Percentiles rank a stretch among this genome's conserved stretches.
Evolutionary conservation across 1,140 invertebrate genomes (phyloP).

Genomic region (Drosophila nikananu): DNA sequence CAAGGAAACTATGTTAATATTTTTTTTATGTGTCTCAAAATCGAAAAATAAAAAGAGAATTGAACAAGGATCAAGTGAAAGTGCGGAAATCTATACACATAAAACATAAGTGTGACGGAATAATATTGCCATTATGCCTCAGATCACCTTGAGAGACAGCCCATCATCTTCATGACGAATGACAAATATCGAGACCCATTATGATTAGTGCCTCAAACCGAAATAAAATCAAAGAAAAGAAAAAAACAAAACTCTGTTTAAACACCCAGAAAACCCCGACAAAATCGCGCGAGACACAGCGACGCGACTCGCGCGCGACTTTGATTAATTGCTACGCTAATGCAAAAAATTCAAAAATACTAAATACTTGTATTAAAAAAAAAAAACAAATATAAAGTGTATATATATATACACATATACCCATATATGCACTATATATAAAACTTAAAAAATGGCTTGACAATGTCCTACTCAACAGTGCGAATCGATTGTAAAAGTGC

Average conservation of each 20-base stretch:
- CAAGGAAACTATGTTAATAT: conserved; percentile 13
- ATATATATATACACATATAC: conserved; percentile 2
- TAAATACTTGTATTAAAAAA: conserved; percentile 1
- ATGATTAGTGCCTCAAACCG: conserved; percentile 42
- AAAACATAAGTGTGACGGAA: conserved; percentile 1
- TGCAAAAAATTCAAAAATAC: conserved; percentile 36
- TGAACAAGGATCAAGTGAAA: conserved; percentile 36
- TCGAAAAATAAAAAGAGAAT: neutral
- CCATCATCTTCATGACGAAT: conserved; percentile 25
- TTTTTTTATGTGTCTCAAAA: conserved; percentile 20
- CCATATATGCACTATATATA: neutral
- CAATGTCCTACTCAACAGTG: conserved; percentile 18
- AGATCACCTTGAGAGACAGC: conserved; percentile 30
- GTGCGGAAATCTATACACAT: neutral
- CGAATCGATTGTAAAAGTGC: neutral
- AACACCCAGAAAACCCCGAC: conserved; percentile 16
- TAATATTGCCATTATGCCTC: neutral
- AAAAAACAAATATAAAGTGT: conserved; percentile 6
- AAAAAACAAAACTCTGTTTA: conserved; percentile 14
- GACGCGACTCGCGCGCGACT: conserved; percentile 65
- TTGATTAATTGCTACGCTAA: conserved; percentile 67
- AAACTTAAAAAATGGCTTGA: neutral
- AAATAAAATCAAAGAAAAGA: conserved; percentile 23
- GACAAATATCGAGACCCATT: conserved; percentile 54
- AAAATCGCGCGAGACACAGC: conserved; percentile 59